Evolutionary conservation across 2,888 invertebrate species (phyloP), one percentile per base, ranked within the genome.

Genomic region (Drosophila nigricruria): DNA sequence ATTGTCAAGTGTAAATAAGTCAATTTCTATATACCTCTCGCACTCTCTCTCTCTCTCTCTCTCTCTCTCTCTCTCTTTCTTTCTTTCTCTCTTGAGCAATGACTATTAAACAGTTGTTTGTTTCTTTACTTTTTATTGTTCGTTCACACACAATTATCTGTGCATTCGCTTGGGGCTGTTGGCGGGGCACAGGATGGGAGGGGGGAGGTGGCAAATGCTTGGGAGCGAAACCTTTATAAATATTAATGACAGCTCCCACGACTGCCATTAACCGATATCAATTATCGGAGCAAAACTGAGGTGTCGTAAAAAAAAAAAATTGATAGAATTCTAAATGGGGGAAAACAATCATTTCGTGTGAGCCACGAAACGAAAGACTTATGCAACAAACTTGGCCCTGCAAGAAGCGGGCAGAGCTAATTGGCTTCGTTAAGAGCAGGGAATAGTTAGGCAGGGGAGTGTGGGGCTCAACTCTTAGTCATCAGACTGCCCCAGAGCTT

Each of bases 301-400:
- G 6, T 30, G 38, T 3, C 12, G 30, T 1, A 32, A 20, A 2
- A 5, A 45, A 32, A 20, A 2, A 5, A 45, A 36, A 45, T 30
- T 16, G 10, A 27, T 53, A 1, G 32, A 32, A 57, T 54, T 40
- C 16, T 30, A 42, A n/a, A n/a, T 2, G 5, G 16, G n/a, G 10
- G 23, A 12, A 40, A n/a, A 20, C n/a, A 12, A 27, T 25, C n/a
- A 18, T 14, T 20, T 40, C 5, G 12, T 42, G 14, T 10, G 30
- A 36, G 38, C 30, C 30, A 42, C 30, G 38, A 77, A 84, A 81
- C 89, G 64, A 90, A 91, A 84, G 88, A 90, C 82, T 91, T 82
- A 85, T 78, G 85, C 82, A 80, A 81, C 87, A 67, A 86, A 88
- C 90, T 73, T 76, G 81, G 40, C 54, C 53, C 27, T 25, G 0